Base-by-base conservation (phyloP, 2,113 vertebrate species). In the Andinoacara biseriatus region DNA sequence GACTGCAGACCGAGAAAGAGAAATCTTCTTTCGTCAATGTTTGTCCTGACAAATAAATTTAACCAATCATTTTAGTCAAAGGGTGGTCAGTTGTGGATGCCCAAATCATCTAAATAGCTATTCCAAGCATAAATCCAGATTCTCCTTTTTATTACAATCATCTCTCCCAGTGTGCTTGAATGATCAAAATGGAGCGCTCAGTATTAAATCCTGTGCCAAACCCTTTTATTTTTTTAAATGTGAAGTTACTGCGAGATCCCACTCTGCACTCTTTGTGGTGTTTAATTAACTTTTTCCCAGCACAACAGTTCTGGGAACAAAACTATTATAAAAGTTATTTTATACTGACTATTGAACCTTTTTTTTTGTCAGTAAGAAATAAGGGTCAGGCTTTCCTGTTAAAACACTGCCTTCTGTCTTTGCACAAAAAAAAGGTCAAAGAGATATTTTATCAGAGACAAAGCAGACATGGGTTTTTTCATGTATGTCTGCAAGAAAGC, bases 241-340 rank as follows among this genome's bases (percentile, higher is more conserved):
- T 2, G 20, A 89, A 78, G 54, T 88, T 86, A 83, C 86, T 62
- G 76, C 54, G 80, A 81, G 81, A 90, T 76, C 67, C 7, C 63
- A 54, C 10, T 24, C 46, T 54, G 83, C 62, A 77, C 81, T 88
- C 84, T 75, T 69, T 24, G 8, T 93, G 80, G 77, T 86, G 82
- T 93, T 86, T 90, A 91, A 91, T 93, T 92, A 88, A 89, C 86
- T 86, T 93, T 89, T 90, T 88, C 86, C n/a, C 90, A 86, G 69
- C 86, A 79, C 85, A 85, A 90, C 22, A 46, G 77, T 89, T 89
- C 85, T 86, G 91, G 80, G 86, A 90, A 86, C 81, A 88, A 88
- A 91, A 92, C 85, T 86, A 81, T 90, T 89, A 75, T n/a, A 76
- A 54, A 85, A 83, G 43, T 92, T 49, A 4, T 1, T 33, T 33